These are phyloP conservation scores for Araneus ventricosus DNA, from an alignment of 1,140 invertebrate genomes.

Conservation along the genomic window DNA sequence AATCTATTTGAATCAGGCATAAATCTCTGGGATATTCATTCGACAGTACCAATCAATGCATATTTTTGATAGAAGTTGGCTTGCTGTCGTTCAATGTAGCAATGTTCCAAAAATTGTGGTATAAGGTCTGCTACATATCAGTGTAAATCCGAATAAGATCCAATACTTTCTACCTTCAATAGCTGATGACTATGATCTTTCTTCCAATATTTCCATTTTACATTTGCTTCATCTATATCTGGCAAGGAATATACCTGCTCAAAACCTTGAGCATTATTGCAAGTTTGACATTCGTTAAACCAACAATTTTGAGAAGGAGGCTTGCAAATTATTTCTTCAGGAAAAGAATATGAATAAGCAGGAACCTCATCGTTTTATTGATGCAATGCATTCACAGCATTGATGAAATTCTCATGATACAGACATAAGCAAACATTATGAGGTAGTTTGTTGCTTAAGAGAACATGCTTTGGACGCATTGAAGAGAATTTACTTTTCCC, in stretches of 20 bases:
- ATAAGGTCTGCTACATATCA: not conserved
- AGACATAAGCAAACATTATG: no score
- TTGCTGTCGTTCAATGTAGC: not conserved
- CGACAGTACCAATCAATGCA: not conserved
- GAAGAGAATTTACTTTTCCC: no score
- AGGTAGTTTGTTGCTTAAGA: no score
- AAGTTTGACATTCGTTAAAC: no score
- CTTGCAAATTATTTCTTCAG: not conserved
- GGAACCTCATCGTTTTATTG: not conserved
- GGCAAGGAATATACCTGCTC: not conserved
- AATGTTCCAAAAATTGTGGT: constrained; percentile 4
- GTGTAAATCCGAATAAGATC: no score
- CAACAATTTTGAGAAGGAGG: not conserved
- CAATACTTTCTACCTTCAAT: no score
- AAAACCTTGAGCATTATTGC: not conserved
- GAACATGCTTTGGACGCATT: no score
- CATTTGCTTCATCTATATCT: not conserved
- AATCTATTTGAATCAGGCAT: constrained; percentile 8
- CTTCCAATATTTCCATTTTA: not conserved
- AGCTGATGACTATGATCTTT: no score
- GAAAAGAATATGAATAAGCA: not conserved
- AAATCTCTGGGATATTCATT: not conserved
- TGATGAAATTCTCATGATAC: constrained; percentile 44
- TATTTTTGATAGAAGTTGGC: not conserved
- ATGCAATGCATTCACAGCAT: not conserved